Conservation (phyloP, 2,113 vertebrate genomes). For the rabbit (Oryctolagus cuniculus) region mOryCun1.1 NC_091438.1:96846501-96847000, state of each 20-base stretch:
- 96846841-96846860: slow-evolving; percentile 8
- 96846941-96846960: not conserved
- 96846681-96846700: not conserved
- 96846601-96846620: not conserved
- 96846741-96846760: slow-evolving; percentile 10
- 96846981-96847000: not conserved
- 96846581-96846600: not conserved
- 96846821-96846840: not conserved
- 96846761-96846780: not conserved
- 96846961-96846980: not conserved
- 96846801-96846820: not conserved
- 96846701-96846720: slow-evolving; percentile 38
- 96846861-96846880: slow-evolving; percentile 4
- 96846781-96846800: not conserved
- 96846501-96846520: not conserved
- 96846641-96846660: not conserved
- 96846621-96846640: not conserved
- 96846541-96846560: slow-evolving; percentile 17
- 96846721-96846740: slow-evolving; percentile 1
- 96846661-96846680: slow-evolving; percentile 39
- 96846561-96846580: not conserved
- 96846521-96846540: slow-evolving; percentile 23
- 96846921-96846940: slow-evolving; percentile 40
- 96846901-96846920: not conserved
- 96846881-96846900: slow-evolving; percentile 48